Percentiles rank a stretch among this genome's conserved stretches.
Conservation (phyloP, 2,888 invertebrate species). For the Amiota communis region DNA sequence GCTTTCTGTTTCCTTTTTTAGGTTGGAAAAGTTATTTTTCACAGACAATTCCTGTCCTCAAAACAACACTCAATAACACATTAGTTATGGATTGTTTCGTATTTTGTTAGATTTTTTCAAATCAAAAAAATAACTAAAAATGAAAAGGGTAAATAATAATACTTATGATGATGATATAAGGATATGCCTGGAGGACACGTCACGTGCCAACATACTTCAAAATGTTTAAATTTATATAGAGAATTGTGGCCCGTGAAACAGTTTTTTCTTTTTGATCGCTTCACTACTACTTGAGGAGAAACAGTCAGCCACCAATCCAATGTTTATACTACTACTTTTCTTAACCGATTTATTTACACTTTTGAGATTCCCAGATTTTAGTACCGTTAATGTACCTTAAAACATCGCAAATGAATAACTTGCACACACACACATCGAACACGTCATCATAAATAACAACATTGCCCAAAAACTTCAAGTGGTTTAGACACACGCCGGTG, state of each 20-base stretch:
- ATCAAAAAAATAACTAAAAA: neutral
- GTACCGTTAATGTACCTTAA: conserved; percentile 52
- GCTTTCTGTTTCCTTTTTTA: conserved; percentile 8
- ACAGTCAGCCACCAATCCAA: too few species aligned
- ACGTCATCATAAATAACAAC: conserved; percentile 23
- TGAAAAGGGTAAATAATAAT: conserved; percentile 23
- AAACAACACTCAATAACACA: conserved; percentile 30
- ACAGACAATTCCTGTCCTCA: conserved; percentile 3
- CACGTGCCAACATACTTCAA: conserved; percentile 17
- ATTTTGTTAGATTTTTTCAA: too few species aligned
- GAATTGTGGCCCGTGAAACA: neutral
- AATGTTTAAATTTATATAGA: conserved; percentile 1
- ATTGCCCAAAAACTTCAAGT: conserved; percentile 10
- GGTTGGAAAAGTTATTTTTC: conserved; percentile 16
- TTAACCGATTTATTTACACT: conserved; percentile 50
- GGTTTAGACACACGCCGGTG: neutral
- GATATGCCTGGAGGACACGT: neutral
- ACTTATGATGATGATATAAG: neutral
- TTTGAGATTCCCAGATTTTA: conserved; percentile 52
- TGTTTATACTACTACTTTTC: conserved; percentile 20
- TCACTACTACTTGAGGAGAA: too few species aligned
- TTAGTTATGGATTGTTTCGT: conserved; percentile 23
- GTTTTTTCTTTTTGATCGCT: too few species aligned
- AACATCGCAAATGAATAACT: conserved; percentile 15
- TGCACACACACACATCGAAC: neutral